Conservation (phyloP, 2,888 invertebrate genomes). For the Galeopsomyia nigrocyanea region DNA sequence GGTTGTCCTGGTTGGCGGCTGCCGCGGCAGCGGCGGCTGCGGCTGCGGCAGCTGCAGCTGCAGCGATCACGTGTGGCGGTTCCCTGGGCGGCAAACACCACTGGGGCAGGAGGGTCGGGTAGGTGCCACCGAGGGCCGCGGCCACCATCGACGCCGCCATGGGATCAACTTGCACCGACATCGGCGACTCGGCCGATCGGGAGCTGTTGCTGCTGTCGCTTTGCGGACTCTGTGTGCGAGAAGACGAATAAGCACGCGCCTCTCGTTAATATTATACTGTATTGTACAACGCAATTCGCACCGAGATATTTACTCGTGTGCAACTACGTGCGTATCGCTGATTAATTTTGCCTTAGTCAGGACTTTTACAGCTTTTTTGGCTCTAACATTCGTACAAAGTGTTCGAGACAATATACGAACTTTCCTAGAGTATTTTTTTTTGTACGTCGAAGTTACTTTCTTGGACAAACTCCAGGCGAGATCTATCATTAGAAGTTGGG, state of each 20-base stretch:
- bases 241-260: background rate
- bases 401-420: too few relatives aligned
- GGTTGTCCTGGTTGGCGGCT: constrained; percentile 65
- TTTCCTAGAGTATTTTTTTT: too few relatives aligned
- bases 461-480: too few relatives aligned
- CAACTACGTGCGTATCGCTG: too few relatives aligned
- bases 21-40: constrained; percentile 59
- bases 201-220: constrained; percentile 68
- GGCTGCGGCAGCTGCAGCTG: constrained; percentile 67
- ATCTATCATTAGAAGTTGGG: too few relatives aligned
- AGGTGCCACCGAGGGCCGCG: constrained; percentile 76
- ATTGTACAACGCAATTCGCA: background rate
- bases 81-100: constrained; percentile 68
- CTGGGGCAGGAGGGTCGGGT: constrained; percentile 67
- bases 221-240: constrained; percentile 64
- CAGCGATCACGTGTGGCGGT: constrained; percentile 67
- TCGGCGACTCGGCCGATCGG: constrained; percentile 68
- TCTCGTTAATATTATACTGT: background rate
- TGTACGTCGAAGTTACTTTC: too few relatives aligned
- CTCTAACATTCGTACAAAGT: too few relatives aligned
- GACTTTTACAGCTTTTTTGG: background rate
- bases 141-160: constrained; percentile 79
- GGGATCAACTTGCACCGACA: constrained; percentile 69
- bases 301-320: too few relatives aligned
- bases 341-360: background rate